Evolutionary conservation across 2,888 invertebrate species (phyloP).

Genomic region (Drosophila tripunctata): DNA sequence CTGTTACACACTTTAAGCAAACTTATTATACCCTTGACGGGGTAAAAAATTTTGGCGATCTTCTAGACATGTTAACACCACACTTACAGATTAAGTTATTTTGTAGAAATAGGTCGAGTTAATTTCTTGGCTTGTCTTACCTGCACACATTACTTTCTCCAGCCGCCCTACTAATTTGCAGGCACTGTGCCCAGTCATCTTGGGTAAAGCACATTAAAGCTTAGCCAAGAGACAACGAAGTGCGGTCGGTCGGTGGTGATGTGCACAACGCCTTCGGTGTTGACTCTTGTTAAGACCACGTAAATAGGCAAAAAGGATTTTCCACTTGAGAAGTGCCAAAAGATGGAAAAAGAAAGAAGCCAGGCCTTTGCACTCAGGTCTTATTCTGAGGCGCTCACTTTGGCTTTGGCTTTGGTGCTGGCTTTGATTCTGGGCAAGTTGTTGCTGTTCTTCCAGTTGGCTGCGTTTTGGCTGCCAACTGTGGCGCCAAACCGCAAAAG

Average conservation of each 20-base stretch:
- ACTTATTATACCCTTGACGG: too few species aligned
- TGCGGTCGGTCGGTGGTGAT: conserved; percentile 5
- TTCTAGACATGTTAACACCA: neutral
- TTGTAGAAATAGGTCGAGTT: neutral
- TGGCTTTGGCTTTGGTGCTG: conserved; percentile 1
- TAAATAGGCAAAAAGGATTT: conserved; percentile 78
- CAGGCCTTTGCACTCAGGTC: conserved; percentile 18
- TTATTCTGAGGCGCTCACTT: conserved; percentile 7
- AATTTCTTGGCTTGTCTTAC: neutral
- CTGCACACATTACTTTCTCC: neutral
- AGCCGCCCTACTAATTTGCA: neutral
- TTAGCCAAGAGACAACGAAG: conserved; percentile 42
- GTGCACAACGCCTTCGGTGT: conserved; percentile 47
- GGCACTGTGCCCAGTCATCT: neutral
- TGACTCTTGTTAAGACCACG: conserved; percentile 64
- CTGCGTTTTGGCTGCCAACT: conserved; percentile 59
- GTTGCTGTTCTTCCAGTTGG: conserved; percentile 62
- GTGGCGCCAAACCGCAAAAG: conserved; percentile 72
- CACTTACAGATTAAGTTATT: neutral
- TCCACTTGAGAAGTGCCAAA: conserved; percentile 79
- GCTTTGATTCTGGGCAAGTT: conserved; percentile 18
- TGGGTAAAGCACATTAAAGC: conserved; percentile 28
- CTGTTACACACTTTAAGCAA: too few species aligned
- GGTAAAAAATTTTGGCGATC: too few species aligned
- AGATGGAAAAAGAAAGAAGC: conserved; percentile 30